These are phyloP conservation scores for Pristionchus pacificus DNA, from an alignment of 1,140 invertebrate genomes.

Conservation along the genomic window DNA sequence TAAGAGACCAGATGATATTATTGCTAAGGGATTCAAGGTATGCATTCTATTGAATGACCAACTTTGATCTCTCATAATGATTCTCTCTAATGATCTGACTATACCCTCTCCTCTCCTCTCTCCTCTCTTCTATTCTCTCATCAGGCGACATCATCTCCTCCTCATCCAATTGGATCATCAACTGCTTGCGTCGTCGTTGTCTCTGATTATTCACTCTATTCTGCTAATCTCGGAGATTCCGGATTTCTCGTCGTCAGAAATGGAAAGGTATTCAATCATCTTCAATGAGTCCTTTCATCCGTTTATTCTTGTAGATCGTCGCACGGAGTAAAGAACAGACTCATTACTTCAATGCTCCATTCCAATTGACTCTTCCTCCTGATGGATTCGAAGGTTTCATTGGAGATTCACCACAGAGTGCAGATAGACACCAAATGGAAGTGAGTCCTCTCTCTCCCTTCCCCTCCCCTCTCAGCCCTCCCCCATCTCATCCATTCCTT, in stretches of 20 bases:
- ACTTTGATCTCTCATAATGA: no score
- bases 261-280: constrained; percentile 45
- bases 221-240: constrained; percentile 96
- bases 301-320: constrained; percentile 66
- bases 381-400: constrained; percentile 63
- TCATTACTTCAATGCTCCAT: constrained; percentile 97
- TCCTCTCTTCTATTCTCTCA: no score
- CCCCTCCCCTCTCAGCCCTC: no score
- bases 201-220: constrained; percentile 82
- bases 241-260: constrained; percentile 86
- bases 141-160: constrained; percentile 21
- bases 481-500: no score
- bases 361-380: constrained; percentile 86
- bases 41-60: no score
- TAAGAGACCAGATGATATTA: constrained; percentile 76
- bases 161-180: constrained; percentile 69
- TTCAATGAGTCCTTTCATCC: background rate
- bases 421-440: constrained; percentile 80
- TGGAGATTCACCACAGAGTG: constrained; percentile 74
- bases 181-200: constrained; percentile 92
- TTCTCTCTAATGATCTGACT: no score
- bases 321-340: constrained; percentile 90
- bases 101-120: no score
- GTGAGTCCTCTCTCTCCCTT: constrained; percentile 62
- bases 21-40: constrained; percentile 75